A percentile compares a stretch with the other conserved stretches of the same genome.
phyloP scores from a whole-genome alignment of 2,113 vertebrate species.

The Mesembrinibis cayennensis region DNA sequence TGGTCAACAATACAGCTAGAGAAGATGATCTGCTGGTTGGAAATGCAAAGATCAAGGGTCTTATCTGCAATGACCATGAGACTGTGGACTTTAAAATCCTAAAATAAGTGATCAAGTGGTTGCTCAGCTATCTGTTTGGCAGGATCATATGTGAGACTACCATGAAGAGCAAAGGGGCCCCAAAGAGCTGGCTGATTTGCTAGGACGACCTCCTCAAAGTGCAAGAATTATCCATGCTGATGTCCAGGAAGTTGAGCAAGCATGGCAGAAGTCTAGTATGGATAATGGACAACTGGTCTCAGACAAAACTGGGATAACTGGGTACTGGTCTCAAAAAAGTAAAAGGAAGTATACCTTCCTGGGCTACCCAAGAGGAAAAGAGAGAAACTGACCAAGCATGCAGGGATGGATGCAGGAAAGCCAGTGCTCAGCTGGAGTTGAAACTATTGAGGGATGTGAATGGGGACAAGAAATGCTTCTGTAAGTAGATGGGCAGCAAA shows the following conservation, averaged over 20 bases:
- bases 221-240: background rate
- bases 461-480: background rate
- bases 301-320: background rate
- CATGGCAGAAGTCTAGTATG: background rate
- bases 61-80: background rate
- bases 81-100: background rate
- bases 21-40: background rate
- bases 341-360: background rate
- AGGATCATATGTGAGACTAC: background rate
- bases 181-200: background rate
- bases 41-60: background rate
- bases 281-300: background rate
- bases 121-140: background rate
- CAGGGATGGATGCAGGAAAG: background rate
- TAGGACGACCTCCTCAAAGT: background rate
- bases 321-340: background rate
- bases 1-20: background rate
- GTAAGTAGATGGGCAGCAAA: background rate
- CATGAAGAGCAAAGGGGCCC: background rate
- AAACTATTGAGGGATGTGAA: background rate
- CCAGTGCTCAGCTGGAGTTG: background rate
- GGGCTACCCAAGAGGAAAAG: background rate
- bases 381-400: background rate
- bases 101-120: background rate
- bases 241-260: background rate